These are phyloP conservation scores for Heterodera carotae DNA, from an alignment of 1,140 invertebrate genomes.

Conservation along the genomic window DNA sequence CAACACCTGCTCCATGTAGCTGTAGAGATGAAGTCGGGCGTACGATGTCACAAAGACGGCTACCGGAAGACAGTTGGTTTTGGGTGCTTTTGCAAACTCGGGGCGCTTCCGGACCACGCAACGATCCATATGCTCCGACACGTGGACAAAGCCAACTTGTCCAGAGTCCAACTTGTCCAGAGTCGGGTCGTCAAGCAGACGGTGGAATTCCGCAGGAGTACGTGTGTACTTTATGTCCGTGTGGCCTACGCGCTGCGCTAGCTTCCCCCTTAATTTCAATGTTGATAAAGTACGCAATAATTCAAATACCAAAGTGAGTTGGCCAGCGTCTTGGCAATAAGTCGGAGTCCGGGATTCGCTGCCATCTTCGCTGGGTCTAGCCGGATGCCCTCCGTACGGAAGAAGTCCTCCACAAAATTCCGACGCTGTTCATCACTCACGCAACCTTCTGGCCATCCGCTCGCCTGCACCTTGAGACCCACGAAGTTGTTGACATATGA, in stretches of 20 bases:
- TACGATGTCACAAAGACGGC: no score
- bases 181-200: background rate
- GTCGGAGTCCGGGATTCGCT: background rate
- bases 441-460: slow-evolving; percentile 3
- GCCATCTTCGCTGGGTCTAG: background rate
- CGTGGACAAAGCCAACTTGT: slow-evolving; percentile 22
- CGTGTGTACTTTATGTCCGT: background rate
- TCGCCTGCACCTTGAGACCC: no score
- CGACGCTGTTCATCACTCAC: background rate
- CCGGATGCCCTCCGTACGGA: background rate
- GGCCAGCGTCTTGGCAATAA: slow-evolving; percentile 2
- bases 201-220: slow-evolving; percentile 10
- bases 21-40: no score
- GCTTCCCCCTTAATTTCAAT: background rate
- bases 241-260: slow-evolving; percentile 5
- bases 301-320: background rate
- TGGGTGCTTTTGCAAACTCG: slow-evolving; percentile 5
- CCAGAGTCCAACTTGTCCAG: no score
- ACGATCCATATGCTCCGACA: background rate
- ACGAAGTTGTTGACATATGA: no score
- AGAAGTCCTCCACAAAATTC: background rate
- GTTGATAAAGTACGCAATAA: no score
- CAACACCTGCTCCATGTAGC: slow-evolving; percentile 9
- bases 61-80: no score
- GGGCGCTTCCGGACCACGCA: slow-evolving; percentile 15